A percentile compares a stretch with the other conserved stretches of the same genome.
phyloP scores from a whole-genome alignment of 2,797 vertebrate genomes.

The Neosilurus mollespiculum region DNA sequence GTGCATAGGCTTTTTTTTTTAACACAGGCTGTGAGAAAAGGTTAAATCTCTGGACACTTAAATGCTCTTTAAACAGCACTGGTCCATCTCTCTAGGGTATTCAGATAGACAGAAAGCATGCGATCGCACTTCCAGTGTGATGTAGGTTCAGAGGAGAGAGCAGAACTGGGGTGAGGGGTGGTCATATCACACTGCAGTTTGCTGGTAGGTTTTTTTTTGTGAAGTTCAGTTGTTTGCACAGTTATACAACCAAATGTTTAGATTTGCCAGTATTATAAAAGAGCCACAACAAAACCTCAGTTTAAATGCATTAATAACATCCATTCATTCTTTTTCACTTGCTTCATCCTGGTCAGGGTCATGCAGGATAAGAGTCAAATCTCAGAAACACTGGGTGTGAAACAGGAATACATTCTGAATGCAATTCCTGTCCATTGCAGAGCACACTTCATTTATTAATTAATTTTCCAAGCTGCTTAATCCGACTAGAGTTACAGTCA shows the following conservation, averaged over 20 bases:
- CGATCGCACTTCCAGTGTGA: constrained; percentile 7
- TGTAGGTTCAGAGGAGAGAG: not conserved
- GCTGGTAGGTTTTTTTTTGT: not conserved
- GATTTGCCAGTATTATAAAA: not conserved
- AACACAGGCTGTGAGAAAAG: constrained; percentile 56
- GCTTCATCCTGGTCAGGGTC: not conserved
- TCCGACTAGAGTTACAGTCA: no score
- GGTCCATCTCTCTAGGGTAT: constrained; percentile 35
- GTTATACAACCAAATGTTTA: not conserved
- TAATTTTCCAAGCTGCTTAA: no score
- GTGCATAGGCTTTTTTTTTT: constrained; percentile 49
- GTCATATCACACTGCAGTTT: not conserved
- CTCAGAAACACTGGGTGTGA: not conserved
- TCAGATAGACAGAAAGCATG: constrained; percentile 27
- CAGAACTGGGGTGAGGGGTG: not conserved
- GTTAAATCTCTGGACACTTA: constrained; percentile 56
- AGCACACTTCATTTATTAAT: no score
- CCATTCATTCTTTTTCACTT: not conserved
- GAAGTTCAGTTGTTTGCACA: not conserved
- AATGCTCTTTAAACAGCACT: constrained; percentile 51
- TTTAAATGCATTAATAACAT: not conserved
- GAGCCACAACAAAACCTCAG: not conserved
- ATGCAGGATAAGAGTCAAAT: not conserved
- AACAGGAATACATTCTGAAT: not conserved
- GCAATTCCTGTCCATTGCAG: not conserved